Evolutionary conservation across 2,888 invertebrate species (phyloP), one percentile per base, ranked within the genome.

Genomic region (Limnephilus marmoratus): DNA sequence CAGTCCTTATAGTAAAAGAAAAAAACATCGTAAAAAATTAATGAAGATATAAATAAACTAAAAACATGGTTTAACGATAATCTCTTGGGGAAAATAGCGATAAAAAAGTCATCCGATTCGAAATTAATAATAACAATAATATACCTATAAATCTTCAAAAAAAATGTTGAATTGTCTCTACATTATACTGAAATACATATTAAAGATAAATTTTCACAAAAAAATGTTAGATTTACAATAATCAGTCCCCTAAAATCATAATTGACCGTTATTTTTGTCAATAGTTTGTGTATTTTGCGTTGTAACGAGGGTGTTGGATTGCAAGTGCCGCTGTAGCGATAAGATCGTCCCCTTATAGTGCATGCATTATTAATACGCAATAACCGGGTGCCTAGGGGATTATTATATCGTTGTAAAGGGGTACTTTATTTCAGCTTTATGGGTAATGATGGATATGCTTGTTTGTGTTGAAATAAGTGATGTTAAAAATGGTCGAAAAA

Each of bases 301-400:
- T 88, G 31, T 88, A 68, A 68, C 31, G 88, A 88, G 88, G 88
- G 88, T 68, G 88, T 88, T 88, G 53, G 88, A 12, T 88, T 68
- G 68, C 68, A 68, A 88, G 88, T 49, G 49, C 29, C 29, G 34
- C 34, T 82, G 18, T 45, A 45, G 29, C 15, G 88, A 88, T 88
- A 88, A 88, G 80, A 88, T 88, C 88, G 4, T 53, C 88, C 88
- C 45, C 88, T 88, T 31, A 31, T 31, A 68, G 53, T 88, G 80
- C 88, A 88, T 80, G 88, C 80, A 88, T 88, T 88, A 88, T 88
- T 88, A 68, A 88, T 88, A 37, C 24, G 80, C 34, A n/a, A n/a
- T 80, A 88, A 88, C 68, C 88, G 88, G 45, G 41, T 31, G 45
- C 86, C 41, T 24, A 2, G 68, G 68, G 68, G 68, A 68, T 68